Conservation (phyloP, 2,888 invertebrate species). For the Dorcus parallelipipedus region DNA sequence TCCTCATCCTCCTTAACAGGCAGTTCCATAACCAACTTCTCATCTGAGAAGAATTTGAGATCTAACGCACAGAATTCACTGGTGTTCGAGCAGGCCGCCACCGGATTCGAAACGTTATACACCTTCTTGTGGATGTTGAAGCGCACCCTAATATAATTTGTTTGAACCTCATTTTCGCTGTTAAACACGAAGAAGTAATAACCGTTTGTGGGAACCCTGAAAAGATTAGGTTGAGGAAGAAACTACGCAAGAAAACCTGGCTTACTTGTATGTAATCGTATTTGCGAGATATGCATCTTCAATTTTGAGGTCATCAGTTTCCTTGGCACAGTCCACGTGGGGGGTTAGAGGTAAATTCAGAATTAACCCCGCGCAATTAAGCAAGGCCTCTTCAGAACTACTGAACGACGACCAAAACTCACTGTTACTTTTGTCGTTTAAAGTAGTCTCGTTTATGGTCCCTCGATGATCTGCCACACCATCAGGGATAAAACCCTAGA, state of each 20-base stretch:
- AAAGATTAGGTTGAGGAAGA: not conserved
- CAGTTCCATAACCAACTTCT: constrained; percentile 68
- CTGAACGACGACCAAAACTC: constrained; percentile 82
- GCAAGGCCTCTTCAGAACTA: constrained; percentile 71
- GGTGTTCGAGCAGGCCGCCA: constrained; percentile 61
- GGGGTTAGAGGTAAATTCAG: constrained; percentile 69
- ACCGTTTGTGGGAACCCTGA: constrained; percentile 68
- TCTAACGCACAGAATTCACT: constrained; percentile 62
- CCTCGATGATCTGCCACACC: constrained; percentile 62
- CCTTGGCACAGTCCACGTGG: constrained; percentile 54
- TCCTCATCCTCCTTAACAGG: constrained; percentile 63
- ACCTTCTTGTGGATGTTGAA: constrained; percentile 69
- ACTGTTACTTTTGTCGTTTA: constrained; percentile 70
- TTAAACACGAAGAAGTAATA: constrained; percentile 83
- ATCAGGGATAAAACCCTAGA: constrained; percentile 56
- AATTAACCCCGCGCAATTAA: constrained; percentile 71
- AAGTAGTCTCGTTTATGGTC: constrained; percentile 61
- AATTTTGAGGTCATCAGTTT: constrained; percentile 43
- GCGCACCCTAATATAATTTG: constrained; percentile 65
- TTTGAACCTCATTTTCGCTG: constrained; percentile 74
- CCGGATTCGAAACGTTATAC: constrained; percentile 63
- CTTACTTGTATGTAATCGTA: constrained; percentile 65
- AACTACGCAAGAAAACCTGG: not conserved
- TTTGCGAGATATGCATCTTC: constrained; percentile 57
- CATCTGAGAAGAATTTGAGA: constrained; percentile 65